Evolutionary conservation across 2,113 vertebrate genomes (phyloP), one percentile per base, ranked within the genome.

Genomic region (Bucco capensis): DNA sequence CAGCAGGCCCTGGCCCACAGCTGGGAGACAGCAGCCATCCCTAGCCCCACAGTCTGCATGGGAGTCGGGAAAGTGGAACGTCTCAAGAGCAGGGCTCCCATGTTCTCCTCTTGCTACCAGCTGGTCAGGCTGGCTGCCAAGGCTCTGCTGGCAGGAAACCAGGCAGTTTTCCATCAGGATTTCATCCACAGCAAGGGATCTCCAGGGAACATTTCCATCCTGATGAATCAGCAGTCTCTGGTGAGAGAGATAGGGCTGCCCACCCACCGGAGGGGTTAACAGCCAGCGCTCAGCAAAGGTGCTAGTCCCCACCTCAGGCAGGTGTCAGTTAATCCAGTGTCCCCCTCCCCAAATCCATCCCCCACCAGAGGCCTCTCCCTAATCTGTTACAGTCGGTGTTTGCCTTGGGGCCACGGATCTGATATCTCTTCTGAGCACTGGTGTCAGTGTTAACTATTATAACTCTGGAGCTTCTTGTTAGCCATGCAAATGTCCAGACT

Each of bases 211-310:
- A 61, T 94, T 93, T 92, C 78, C 10, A n/a, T 79, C 66, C 89
- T 93, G 94, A 95, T 96, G 95, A 95, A 89, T 96, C 89, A 95
- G 95, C 95, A 94, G 78, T 87, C 81, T 61, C n/a, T 30, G 71
- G 77, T 84, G 81, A 93, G 78, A 93, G 78, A 93, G 77, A 76
- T 3, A 5, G 40, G 57, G 61, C 56, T 66, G 69, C 72, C 51
- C 0, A 0, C 72, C 51, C 0, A 0, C n/a, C 19, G 90, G 85
- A 93, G 83, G 61, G 86, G 88, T 82, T 90, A 57, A 84, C 6
- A 10, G 42, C 66, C 83, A 88, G 58, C 1, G 0, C 75, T 38
- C 67, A 5, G 49, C 47, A 89, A 94, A 96, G 93, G 92, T 95
- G 92, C 0, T 0, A 88, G 88, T n/a, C 88, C 64, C 49, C 79